Evolutionary conservation across 2,888 invertebrate genomes (phyloP).

Genomic region (Ichneumon xanthorius): DNA sequence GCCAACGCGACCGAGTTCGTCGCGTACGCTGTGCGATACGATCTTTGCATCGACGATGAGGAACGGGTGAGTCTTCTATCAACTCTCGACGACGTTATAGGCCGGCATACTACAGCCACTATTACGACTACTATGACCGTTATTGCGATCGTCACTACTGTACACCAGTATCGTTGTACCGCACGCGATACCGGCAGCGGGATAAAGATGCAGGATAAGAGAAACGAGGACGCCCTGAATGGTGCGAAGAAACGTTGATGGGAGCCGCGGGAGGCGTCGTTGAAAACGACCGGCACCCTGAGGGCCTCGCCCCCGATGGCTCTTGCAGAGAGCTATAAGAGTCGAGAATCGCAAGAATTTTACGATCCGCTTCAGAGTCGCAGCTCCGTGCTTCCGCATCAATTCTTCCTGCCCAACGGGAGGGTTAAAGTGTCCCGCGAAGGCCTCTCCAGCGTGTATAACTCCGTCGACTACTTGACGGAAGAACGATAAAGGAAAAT

Average conservation of each 20-base stretch:
- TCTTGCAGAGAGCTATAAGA: slow-evolving; percentile 26
- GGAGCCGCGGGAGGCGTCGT: slow-evolving; percentile 35
- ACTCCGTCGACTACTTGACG: slow-evolving; percentile 8
- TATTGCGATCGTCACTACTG: slow-evolving; percentile 10
- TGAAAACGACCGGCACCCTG: slow-evolving; percentile 36
- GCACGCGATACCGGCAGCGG: slow-evolving; percentile 47
- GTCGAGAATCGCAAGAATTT: slow-evolving; percentile 34
- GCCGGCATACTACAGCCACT: neutral
- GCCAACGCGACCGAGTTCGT: neutral
- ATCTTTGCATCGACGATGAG: slow-evolving; percentile 32
- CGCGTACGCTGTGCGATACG: slow-evolving; percentile 11
- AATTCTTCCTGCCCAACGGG: slow-evolving; percentile 15
- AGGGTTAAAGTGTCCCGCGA: neutral
- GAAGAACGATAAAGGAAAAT: neutral
- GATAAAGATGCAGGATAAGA: slow-evolving; percentile 42
- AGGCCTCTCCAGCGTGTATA: neutral
- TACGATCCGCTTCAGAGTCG: slow-evolving; percentile 40
- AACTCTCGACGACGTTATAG: slow-evolving; percentile 9
- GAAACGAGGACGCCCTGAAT: slow-evolving; percentile 49
- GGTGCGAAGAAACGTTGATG: slow-evolving; percentile 41
- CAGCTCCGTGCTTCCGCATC: slow-evolving; percentile 42
- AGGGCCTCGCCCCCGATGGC: slow-evolving; percentile 37
- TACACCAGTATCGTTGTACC: slow-evolving; percentile 21
- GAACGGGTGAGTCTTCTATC: neutral
- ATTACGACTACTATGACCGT: neutral